Conservation (phyloP, 2,888 invertebrate species). For the Automeris io region DNA sequence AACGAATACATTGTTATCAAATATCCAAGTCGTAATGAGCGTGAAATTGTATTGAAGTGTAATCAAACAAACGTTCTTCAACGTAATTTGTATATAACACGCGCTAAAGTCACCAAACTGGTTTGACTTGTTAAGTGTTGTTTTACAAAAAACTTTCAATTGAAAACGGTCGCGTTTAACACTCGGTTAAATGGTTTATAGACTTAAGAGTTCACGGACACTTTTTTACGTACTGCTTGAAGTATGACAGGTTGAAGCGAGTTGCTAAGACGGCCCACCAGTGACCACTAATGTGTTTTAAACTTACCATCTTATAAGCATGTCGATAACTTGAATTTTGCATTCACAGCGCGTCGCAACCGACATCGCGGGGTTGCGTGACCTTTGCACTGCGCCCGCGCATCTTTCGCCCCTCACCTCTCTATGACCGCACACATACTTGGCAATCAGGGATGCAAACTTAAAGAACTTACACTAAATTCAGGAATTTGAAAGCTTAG, state of each 20-base stretch:
- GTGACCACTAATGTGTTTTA: no score
- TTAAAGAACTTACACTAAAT: no score
- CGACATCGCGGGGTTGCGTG: slow-evolving; percentile 41
- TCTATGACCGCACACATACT: slow-evolving; percentile 10
- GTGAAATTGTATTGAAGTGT: neutral
- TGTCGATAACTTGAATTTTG: slow-evolving; percentile 10
- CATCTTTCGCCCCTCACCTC: slow-evolving; percentile 20
- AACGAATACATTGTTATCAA: neutral
- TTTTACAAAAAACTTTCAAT: slow-evolving; percentile 6
- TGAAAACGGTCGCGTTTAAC: slow-evolving; percentile 7
- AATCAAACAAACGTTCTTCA: neutral
- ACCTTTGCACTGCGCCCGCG: slow-evolving; percentile 55
- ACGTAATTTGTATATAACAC: neutral
- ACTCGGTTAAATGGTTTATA: no score
- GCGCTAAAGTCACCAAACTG: slow-evolving; percentile 1
- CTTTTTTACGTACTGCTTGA: no score
- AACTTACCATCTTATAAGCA: no score
- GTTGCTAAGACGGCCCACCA: no score
- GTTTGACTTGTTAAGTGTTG: slow-evolving; percentile 3
- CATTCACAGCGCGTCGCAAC: slow-evolving; percentile 26
- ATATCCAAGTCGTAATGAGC: neutral
- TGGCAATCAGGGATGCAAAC: slow-evolving; percentile 9
- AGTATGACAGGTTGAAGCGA: no score
- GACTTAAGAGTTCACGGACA: no score
- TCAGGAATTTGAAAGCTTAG: no score